These are phyloP conservation scores for Phoeniculus purpureus DNA, from an alignment of 2,797 vertebrate species.

Conservation along the genomic window DNA sequence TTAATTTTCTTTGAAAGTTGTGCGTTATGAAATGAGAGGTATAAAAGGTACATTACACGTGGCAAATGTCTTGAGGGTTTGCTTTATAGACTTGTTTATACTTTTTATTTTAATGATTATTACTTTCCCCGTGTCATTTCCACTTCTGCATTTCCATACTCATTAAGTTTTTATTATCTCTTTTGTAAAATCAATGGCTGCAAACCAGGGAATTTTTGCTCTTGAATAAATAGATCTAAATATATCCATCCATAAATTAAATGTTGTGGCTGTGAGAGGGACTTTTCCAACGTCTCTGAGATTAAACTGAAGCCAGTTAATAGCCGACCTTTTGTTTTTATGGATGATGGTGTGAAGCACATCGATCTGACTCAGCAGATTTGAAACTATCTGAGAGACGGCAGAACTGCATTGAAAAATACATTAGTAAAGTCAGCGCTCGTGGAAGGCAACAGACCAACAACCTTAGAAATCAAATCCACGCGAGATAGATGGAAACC, in stretches of 20 bases:
- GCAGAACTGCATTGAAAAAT: constrained; percentile 4
- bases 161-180: constrained; percentile 76
- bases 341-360: neutral
- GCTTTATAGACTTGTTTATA: constrained; percentile 79
- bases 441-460: neutral
- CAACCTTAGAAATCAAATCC: neutral
- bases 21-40: constrained; percentile 66
- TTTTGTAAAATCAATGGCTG: constrained; percentile 71
- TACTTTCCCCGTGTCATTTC: constrained; percentile 71
- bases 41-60: constrained; percentile 69
- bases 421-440: constrained; percentile 3
- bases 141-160: constrained; percentile 65
- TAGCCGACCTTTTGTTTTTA: constrained; percentile 52
- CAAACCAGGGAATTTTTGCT: constrained; percentile 37
- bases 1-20: constrained; percentile 77
- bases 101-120: constrained; percentile 78
- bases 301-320: constrained; percentile 41
- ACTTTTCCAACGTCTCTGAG: constrained; percentile 20
- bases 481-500: fast-evolving
- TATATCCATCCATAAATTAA: constrained; percentile 46
- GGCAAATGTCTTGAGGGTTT: constrained; percentile 74
- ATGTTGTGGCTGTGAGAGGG: constrained; percentile 17
- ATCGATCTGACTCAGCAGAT: constrained; percentile 42
- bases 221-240: constrained; percentile 51
- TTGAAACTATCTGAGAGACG: constrained; percentile 23